Conservation (phyloP, 2,888 invertebrate genomes). For the Sphecodes monilicornis region DNA sequence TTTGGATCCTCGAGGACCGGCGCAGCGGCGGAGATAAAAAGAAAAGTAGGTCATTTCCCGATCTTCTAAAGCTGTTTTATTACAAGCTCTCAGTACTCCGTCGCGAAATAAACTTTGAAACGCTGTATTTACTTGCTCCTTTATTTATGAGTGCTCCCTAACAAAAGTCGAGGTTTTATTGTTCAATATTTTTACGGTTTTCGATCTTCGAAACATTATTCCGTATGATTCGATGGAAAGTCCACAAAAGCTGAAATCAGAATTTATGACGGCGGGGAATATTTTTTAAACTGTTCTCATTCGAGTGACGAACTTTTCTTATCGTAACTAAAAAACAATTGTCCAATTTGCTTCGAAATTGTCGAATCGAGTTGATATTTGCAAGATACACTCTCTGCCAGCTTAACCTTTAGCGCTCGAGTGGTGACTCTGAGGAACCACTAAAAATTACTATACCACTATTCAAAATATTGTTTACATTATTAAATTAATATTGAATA, state of each 20-base stretch:
- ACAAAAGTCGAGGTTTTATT: not conserved
- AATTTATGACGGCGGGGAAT: not conserved
- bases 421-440: no score
- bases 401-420: no score
- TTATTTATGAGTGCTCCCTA: slow-evolving; percentile 31
- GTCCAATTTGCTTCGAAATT: no score
- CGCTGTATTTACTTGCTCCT: slow-evolving; percentile 45
- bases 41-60: not conserved
- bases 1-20: slow-evolving; percentile 6
- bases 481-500: no score
- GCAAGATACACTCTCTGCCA: no score
- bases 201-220: not conserved
- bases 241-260: not conserved
- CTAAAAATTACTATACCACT: no score
- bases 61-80: not conserved
- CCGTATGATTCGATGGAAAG: not conserved
- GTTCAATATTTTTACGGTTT: not conserved
- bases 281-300: not conserved
- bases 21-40: slow-evolving; percentile 10
- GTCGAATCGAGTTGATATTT: no score
- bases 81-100: not conserved
- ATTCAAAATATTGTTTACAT: no score
- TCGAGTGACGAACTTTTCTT: not conserved
- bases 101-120: slow-evolving; percentile 42
- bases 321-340: not conserved